Evolutionary conservation across 1,140 invertebrate genomes (phyloP), one percentile per base, ranked within the genome.

Genomic region (Orussus abietinus): DNA sequence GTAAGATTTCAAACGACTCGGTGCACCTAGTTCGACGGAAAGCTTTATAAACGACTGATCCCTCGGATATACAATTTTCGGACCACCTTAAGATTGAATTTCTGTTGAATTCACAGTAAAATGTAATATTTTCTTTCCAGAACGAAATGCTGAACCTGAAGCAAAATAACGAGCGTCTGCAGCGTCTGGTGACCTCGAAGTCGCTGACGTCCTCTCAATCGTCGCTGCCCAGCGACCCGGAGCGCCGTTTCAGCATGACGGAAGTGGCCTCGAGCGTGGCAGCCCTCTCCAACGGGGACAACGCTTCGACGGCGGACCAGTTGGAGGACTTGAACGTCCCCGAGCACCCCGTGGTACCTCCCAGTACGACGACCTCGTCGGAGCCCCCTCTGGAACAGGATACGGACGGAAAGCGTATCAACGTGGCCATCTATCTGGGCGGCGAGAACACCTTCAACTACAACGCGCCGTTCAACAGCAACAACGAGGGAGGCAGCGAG

Each of bases 101-200:
- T n/a, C n/a, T n/a, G n/a, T n/a, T n/a, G n/a, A n/a, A n/a, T n/a
- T n/a, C n/a, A 39, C 26, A 20, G 3, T 3, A 31, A n/a, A 13
- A 21, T 21, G 15, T 25, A 43, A 49, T 45, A 25, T 53, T 26
- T 49, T 64, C 52, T 55, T 76, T 78, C 21, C 69, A 93, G 89
- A 90, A 87, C 64, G 94, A 98, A 75, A 97, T 98, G 92, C 74
- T 92, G 52, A 92, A 88, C 55, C 72, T 98, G 51, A 96, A 96
- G 64, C 92, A 96, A 59, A 96, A 98, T 64, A 98, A 98, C 67
- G 92, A 97, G 57, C 79, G 94, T 21, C 77, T 98, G 1, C 92
- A 96, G 57, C 80, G 89, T 51, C 74, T 94, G 49, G 87, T 95
- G 1, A 85, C 85, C 3, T 86, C 82, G 15, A 84, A 90, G 55